phyloP scores from a whole-genome alignment of 2,797 vertebrate genomes.

The Anabas testudineus region DNA sequence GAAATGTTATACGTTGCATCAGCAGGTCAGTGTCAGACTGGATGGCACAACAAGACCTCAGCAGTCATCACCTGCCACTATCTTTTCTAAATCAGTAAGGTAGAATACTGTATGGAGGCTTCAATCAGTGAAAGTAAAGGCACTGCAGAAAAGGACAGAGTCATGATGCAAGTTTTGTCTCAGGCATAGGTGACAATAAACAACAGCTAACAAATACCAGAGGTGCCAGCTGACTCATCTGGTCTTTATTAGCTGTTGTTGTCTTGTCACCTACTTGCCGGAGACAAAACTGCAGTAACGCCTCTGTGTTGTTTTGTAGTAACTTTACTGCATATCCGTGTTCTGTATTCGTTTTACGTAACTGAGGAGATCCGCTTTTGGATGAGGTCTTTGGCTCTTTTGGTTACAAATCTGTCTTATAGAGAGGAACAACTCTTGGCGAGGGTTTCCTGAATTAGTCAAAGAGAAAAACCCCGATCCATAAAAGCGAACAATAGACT shows the following conservation, averaged over 20 bases:
- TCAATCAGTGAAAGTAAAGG: too few relatives aligned
- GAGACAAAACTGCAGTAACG: too few relatives aligned
- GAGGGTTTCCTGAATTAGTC: conserved; percentile 33
- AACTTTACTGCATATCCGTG: not conserved
- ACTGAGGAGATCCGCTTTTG: conserved; percentile 24
- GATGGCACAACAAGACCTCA: conserved; percentile 44
- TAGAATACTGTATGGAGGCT: conserved; percentile 4
- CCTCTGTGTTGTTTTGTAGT: too few relatives aligned
- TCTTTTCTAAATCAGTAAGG: conserved; percentile 22
- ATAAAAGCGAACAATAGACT: conserved; percentile 56
- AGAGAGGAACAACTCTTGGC: conserved; percentile 24
- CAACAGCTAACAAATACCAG: too few relatives aligned
- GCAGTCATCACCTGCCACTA: conserved; percentile 33
- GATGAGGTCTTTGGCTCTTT: conserved; percentile 24
- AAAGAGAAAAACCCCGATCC: conserved; percentile 39
- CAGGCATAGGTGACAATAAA: too few relatives aligned
- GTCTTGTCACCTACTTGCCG: too few relatives aligned
- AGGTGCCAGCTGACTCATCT: too few relatives aligned
- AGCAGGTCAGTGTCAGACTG: conserved; percentile 39
- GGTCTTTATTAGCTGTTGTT: too few relatives aligned
- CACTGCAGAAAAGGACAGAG: too few relatives aligned
- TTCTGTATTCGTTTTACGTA: conserved; percentile 17
- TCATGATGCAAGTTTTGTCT: too few relatives aligned
- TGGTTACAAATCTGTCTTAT: conserved; percentile 19
- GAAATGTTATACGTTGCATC: conserved; percentile 58